phyloP scores from a whole-genome alignment of 2,888 invertebrate species.

The Leptinotarsa peninsularis region DNA sequence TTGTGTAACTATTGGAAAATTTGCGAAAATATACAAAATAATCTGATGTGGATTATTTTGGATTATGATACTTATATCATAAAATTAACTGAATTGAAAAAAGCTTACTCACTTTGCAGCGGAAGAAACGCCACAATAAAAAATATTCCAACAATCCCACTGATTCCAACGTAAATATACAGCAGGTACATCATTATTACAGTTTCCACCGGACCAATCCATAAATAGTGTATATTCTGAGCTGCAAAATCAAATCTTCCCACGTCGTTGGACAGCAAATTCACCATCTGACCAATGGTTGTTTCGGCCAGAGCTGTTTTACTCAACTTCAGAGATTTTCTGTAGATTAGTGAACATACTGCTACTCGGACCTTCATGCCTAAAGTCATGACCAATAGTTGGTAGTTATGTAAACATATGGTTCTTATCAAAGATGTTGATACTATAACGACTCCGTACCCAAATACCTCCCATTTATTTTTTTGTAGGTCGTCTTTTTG shows the following conservation, averaged over 20 bases:
- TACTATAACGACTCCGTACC: conserved; percentile 81
- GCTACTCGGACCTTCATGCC: conserved; percentile 88
- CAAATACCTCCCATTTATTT: conserved; percentile 73
- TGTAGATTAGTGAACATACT: conserved; percentile 84
- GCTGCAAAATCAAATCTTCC: conserved; percentile 85
- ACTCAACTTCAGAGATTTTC: conserved; percentile 60
- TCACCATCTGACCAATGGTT: conserved; percentile 54
- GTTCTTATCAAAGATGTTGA: conserved; percentile 61
- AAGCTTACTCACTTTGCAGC: conserved; percentile 59
- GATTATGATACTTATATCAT: too few relatives aligned
- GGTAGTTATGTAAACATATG: conserved; percentile 78
- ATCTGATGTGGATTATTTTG: too few relatives aligned
- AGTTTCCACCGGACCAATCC: conserved; percentile 77
- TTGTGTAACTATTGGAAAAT: too few relatives aligned
- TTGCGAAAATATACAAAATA: too few relatives aligned
- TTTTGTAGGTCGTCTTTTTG: conserved; percentile 65
- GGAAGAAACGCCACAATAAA: conserved; percentile 61
- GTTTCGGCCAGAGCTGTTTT: conserved; percentile 49
- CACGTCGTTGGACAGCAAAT: conserved; percentile 66
- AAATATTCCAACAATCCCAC: conserved; percentile 63
- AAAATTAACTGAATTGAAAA: not conserved
- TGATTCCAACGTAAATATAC: conserved; percentile 62
- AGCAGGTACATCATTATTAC: conserved; percentile 70
- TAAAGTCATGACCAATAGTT: conserved; percentile 84
- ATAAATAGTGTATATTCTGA: conserved; percentile 82